These are phyloP conservation scores for Muntiacus muntjak DNA, from an alignment of 2,113 vertebrate genomes.

Conservation along the genomic window DNA sequence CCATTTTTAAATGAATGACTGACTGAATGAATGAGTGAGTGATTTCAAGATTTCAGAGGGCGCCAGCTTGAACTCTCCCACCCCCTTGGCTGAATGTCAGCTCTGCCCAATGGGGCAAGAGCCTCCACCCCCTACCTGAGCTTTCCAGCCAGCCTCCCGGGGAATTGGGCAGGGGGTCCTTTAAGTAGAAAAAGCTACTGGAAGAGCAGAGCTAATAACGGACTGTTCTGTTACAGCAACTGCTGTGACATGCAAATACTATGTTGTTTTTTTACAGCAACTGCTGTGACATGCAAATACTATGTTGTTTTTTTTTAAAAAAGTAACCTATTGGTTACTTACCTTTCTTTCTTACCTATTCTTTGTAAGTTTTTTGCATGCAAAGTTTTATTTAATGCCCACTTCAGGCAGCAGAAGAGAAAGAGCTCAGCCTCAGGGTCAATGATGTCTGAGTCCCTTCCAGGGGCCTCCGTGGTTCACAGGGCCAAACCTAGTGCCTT, in stretches of 20 bases:
- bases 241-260: not conserved
- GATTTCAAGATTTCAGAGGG: not conserved
- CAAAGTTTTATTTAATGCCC: not conserved
- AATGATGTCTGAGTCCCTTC: not conserved
- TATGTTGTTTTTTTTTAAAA: not conserved
- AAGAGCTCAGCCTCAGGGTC: not conserved
- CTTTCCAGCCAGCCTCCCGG: not conserved
- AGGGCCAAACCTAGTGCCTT: not conserved
- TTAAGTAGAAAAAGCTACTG: not conserved
- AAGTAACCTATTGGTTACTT: no score
- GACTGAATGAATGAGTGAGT: not conserved
- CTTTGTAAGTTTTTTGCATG: not conserved
- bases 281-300: not conserved
- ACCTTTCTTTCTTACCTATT: not conserved
- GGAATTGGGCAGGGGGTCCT: not conserved
- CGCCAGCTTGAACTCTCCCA: not conserved
- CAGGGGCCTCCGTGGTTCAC: rapidly evolving
- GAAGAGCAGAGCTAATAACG: not conserved
- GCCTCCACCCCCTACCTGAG: not conserved
- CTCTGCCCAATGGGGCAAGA: not conserved
- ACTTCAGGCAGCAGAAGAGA: not conserved
- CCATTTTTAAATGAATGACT: not conserved
- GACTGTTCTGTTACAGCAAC: not conserved
- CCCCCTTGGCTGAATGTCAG: not conserved
- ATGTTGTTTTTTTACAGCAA: not conserved